A percentile compares a stretch with the other conserved stretches of the same genome.
phyloP scores from a whole-genome alignment of 2,113 vertebrate species.

The Erinaceus europaeus region DNA sequence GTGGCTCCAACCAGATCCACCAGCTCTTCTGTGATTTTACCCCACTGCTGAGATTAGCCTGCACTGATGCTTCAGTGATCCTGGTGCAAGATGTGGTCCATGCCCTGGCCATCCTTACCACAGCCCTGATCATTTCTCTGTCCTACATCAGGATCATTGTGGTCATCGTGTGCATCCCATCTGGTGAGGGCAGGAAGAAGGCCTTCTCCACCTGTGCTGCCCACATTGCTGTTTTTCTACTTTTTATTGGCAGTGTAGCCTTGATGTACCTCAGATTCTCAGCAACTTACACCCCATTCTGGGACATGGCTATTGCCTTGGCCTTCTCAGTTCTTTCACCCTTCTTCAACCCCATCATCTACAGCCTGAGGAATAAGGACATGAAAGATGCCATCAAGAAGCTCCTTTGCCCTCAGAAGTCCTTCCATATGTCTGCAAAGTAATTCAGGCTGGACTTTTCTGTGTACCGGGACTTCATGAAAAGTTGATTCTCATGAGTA shows the following conservation, averaged over 20 bases:
- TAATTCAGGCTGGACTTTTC: background rate
- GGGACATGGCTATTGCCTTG: conserved; percentile 63
- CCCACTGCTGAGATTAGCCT: conserved; percentile 68
- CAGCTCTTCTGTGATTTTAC: conserved; percentile 75
- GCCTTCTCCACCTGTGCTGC: conserved; percentile 67
- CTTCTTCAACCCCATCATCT: conserved; percentile 74
- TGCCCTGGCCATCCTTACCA: conserved; percentile 53
- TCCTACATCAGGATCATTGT: conserved; percentile 68
- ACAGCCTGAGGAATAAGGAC: conserved; percentile 75
- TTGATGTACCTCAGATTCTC: conserved; percentile 76
- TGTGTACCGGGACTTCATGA: background rate
- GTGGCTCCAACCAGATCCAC: conserved; percentile 68
- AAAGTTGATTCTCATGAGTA: too few species aligned
- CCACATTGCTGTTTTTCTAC: conserved; percentile 63
- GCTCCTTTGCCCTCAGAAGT: background rate
- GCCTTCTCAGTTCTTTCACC: conserved; percentile 72
- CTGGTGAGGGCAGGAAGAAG: conserved; percentile 59
- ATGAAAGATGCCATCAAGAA: conserved; percentile 70
- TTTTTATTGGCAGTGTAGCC: conserved; percentile 67
- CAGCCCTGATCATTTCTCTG: conserved; percentile 54
- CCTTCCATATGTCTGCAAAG: background rate
- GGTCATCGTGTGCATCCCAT: conserved; percentile 58
- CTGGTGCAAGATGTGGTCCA: conserved; percentile 63
- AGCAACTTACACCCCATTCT: conserved; percentile 60
- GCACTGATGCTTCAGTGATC: conserved; percentile 60